Conservation (phyloP, 2,113 vertebrate species). For the Castor canadensis region DNA sequence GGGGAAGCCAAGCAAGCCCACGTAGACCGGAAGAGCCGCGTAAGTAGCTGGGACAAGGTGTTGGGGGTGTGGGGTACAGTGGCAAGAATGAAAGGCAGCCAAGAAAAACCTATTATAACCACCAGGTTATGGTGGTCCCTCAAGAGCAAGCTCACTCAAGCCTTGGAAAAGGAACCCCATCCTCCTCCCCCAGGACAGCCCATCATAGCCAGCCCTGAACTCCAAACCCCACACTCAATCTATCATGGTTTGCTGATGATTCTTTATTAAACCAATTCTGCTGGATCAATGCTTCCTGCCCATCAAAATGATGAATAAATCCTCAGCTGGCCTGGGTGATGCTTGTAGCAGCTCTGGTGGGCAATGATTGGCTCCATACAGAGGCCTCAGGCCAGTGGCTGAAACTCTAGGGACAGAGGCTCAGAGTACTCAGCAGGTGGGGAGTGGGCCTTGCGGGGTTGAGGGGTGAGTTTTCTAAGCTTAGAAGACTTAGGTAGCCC, state of each 20-base stretch:
- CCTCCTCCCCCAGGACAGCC: constrained; percentile 44
- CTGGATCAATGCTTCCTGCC: constrained; percentile 83
- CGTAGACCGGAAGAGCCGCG: background rate
- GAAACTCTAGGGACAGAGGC: constrained; percentile 51
- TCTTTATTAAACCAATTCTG: constrained; percentile 83
- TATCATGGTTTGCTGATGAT: constrained; percentile 79
- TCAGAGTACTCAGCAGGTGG: background rate
- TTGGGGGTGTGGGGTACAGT: background rate
- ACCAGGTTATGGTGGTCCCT: constrained; percentile 54
- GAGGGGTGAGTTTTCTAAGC: background rate
- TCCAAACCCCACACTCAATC: constrained; percentile 77
- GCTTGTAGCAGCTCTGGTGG: constrained; percentile 69
- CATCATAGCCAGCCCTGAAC: constrained; percentile 68
- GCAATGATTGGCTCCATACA: constrained; percentile 20
- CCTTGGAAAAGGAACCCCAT: constrained; percentile 11
- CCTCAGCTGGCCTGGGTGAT: constrained; percentile 52
- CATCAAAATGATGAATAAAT: constrained; percentile 79
- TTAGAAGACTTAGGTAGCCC: background rate
- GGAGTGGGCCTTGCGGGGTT: background rate
- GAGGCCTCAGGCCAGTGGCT: constrained; percentile 50
- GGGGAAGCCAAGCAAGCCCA: fast-evolving
- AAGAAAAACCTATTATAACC: constrained; percentile 53
- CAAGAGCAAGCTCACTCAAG: constrained; percentile 50
- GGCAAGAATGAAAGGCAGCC: background rate
- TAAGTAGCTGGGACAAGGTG: too few relatives aligned